Conservation (phyloP, 2,888 invertebrate species). For the Gasteruption jaculator region DNA sequence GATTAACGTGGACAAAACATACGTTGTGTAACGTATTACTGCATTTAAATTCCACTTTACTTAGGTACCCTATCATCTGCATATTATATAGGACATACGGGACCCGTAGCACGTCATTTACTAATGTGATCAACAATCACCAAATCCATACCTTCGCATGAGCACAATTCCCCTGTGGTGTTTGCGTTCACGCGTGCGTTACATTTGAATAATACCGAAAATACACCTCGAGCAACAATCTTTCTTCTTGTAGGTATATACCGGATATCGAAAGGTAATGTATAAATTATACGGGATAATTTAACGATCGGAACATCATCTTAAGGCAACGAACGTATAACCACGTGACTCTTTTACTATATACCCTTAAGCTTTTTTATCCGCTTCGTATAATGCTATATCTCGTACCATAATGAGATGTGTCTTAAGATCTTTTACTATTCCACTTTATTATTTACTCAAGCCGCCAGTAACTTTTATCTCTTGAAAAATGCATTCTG, state of each 20-base stretch:
- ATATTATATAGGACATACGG: constrained; percentile 16
- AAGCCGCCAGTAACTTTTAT: too few species aligned
- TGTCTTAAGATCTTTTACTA: constrained; percentile 34
- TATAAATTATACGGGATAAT: constrained; percentile 36
- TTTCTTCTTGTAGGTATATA: too few species aligned
- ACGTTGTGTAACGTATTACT: too few species aligned
- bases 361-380: constrained; percentile 10
- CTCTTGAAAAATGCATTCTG: too few species aligned
- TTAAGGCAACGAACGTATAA: constrained; percentile 20
- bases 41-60: too few species aligned
- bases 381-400: constrained; percentile 28
- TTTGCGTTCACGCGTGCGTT: constrained; percentile 19
- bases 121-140: constrained; percentile 18
- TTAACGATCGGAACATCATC: constrained; percentile 36
- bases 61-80: constrained; percentile 16
- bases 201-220: constrained; percentile 28
- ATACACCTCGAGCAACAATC: too few species aligned
- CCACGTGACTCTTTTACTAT: constrained; percentile 20
- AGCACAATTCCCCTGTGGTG: constrained; percentile 1
- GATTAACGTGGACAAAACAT: too few species aligned
- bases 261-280: constrained; percentile 37
- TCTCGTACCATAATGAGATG: constrained; percentile 42
- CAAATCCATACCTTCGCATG: constrained; percentile 15
- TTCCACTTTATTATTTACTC: constrained; percentile 37
- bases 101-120: constrained; percentile 11